Evolutionary conservation across 2,888 invertebrate genomes (phyloP).

Genomic region (Monoplex corrugatus): DNA sequence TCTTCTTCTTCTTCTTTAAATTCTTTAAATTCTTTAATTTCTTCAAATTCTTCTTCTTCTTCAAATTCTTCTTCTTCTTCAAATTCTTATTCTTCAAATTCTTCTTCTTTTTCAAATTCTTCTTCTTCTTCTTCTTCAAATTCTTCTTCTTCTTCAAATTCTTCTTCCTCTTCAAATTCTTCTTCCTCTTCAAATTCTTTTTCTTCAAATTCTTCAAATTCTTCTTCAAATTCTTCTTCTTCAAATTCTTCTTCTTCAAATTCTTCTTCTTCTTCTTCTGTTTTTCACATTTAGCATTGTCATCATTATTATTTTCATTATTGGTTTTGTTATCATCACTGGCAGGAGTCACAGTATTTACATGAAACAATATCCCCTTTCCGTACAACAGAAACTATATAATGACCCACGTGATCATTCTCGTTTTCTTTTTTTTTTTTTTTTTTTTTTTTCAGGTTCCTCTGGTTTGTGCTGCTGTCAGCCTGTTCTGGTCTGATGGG

Average conservation of each 20-base stretch:
- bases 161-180: not conserved
- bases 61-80: not conserved
- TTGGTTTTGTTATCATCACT: too few species aligned
- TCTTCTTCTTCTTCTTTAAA: not conserved
- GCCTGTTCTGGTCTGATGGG: conserved; percentile 63
- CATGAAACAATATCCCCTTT: not conserved
- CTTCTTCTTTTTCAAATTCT: not conserved
- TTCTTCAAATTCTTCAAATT: too few species aligned
- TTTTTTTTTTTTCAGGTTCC: conserved; percentile 58
- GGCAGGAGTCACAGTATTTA: not conserved
- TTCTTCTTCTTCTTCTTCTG: too few species aligned
- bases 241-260: not conserved
- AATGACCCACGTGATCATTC: too few species aligned
- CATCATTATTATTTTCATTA: too few species aligned
- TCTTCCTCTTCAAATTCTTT: not conserved
- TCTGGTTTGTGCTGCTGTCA: conserved; percentile 68
- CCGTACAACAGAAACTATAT: not conserved
- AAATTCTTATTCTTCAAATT: not conserved
- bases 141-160: not conserved
- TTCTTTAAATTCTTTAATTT: too few species aligned
- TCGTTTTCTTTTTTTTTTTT: not conserved
- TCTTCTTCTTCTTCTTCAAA: not conserved
- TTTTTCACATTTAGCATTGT: not conserved
- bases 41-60: not conserved
- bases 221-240: not conserved